phyloP scores from a whole-genome alignment of 2,797 vertebrate genomes.

The Leucoraja ocellata region DNA sequence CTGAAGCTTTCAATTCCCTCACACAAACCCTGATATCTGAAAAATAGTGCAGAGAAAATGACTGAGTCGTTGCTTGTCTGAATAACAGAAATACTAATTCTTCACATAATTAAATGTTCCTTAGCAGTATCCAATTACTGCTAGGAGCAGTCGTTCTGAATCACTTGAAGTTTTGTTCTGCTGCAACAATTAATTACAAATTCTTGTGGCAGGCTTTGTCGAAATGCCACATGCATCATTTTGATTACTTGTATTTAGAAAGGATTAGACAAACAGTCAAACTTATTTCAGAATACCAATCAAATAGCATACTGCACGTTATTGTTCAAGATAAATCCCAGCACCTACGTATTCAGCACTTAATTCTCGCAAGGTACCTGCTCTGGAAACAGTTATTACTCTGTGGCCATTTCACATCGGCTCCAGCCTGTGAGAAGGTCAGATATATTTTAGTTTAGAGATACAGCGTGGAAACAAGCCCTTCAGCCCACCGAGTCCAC shows the following conservation, averaged over 20 bases:
- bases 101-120: background rate
- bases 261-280: background rate
- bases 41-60: background rate
- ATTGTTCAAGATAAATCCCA: background rate
- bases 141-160: background rate
- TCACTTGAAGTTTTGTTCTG: background rate
- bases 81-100: background rate
- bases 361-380: background rate
- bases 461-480: too few relatives aligned
- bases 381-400: background rate
- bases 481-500: too few relatives aligned
- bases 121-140: background rate
- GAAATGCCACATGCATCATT: background rate
- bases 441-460: background rate
- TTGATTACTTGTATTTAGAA: background rate
- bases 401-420: background rate
- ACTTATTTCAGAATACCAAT: background rate
- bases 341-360: background rate
- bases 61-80: too few relatives aligned
- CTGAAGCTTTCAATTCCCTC: background rate
- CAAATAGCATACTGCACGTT: background rate
- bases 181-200: background rate
- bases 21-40: background rate
- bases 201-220: background rate
- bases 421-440: constrained; percentile 10